Evolutionary conservation across 2,888 invertebrate genomes (phyloP).

Genomic region (Nomada hirtipes): DNA sequence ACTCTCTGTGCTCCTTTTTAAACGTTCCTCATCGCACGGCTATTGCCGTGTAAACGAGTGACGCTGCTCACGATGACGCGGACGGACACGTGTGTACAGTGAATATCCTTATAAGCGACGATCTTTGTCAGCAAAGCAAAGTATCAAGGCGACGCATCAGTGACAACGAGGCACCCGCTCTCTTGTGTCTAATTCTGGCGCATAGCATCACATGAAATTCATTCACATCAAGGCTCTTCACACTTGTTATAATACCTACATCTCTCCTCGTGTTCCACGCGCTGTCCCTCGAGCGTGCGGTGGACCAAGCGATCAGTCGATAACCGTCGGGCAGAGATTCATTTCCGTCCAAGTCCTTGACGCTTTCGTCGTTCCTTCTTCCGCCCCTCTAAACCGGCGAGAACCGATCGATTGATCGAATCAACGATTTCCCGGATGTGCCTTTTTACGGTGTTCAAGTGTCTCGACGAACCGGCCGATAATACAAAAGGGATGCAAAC

Average conservation of each 20-base stretch:
- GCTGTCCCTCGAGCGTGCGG: not conserved
- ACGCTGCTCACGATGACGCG: slow-evolving; percentile 29
- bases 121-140: slow-evolving; percentile 25
- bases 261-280: too few species aligned
- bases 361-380: slow-evolving; percentile 29
- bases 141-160: not conserved
- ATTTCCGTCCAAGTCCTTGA: slow-evolving; percentile 35
- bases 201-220: slow-evolving; percentile 32
- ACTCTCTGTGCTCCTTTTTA: not conserved
- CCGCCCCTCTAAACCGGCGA: slow-evolving; percentile 21
- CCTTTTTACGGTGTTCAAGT: slow-evolving; percentile 50
- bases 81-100: slow-evolving; percentile 20
- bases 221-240: slow-evolving; percentile 41
- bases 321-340: slow-evolving; percentile 51
- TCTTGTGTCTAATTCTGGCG: slow-evolving; percentile 38
- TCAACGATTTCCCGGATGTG: slow-evolving; percentile 66
- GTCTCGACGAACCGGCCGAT: slow-evolving; percentile 33
- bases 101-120: slow-evolving; percentile 37
- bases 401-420: slow-evolving; percentile 58
- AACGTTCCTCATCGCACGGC: not conserved
- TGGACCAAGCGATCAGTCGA: slow-evolving; percentile 49
- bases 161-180: slow-evolving; percentile 8
- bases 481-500: slow-evolving; percentile 22
- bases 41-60: not conserved
- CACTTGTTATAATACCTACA: not conserved